Percentiles rank a stretch among this genome's conserved stretches.
Evolutionary conservation across 2,797 vertebrate species (phyloP).

Genomic region (Tangara arthus): DNA sequence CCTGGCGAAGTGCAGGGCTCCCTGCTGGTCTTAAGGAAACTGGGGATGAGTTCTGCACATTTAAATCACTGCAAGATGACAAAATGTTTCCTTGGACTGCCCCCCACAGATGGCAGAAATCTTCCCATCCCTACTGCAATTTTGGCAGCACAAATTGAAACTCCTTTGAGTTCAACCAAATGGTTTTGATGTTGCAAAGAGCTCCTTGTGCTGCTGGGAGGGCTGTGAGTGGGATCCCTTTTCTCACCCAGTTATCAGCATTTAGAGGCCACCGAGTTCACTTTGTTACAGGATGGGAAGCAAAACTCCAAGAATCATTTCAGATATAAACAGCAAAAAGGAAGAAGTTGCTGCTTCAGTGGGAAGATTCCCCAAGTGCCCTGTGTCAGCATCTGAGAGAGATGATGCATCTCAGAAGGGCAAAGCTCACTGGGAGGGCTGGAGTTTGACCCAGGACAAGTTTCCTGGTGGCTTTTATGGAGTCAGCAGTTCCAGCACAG

Average conservation of each 20-base stretch:
- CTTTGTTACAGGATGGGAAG: background rate
- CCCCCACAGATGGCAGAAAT: background rate
- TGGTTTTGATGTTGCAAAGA: background rate
- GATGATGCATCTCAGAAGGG: background rate
- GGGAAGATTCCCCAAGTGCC: background rate
- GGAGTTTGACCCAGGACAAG: background rate
- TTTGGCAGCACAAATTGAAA: background rate
- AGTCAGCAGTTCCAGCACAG: background rate
- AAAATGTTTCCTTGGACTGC: slow-evolving; percentile 1
- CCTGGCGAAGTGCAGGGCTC: background rate
- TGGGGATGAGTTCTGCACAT: background rate
- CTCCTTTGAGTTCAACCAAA: background rate
- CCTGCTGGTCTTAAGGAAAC: background rate
- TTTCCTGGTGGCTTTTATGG: background rate
- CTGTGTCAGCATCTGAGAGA: background rate
- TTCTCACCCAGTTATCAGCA: background rate
- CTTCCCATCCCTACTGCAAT: background rate
- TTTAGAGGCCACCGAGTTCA: background rate
- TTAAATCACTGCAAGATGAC: background rate
- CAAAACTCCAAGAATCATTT: background rate
- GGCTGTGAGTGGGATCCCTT: background rate
- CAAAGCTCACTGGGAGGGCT: background rate
- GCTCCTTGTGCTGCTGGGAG: background rate
- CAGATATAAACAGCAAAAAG: background rate
- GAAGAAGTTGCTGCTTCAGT: background rate